Conservation (phyloP, 23 tunicate species). For the Botrylloides violaceus region DNA sequence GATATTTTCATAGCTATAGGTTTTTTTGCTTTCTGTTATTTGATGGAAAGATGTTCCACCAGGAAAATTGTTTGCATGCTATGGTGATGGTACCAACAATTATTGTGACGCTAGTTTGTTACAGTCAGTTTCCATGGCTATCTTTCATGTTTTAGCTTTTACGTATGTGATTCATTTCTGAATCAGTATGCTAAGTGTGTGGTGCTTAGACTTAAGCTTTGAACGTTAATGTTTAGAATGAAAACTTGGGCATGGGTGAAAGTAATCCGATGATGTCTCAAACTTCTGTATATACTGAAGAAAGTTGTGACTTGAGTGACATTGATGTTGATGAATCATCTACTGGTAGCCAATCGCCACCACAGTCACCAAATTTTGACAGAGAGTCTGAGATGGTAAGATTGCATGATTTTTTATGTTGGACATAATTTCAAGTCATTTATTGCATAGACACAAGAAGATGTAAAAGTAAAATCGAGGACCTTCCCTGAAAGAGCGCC, state of each 20-base stretch:
- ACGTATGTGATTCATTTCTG: too few species aligned
- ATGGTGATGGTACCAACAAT: not conserved
- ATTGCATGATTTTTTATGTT: not conserved
- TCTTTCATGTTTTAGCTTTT: too few species aligned
- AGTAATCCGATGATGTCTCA: constrained; percentile 7
- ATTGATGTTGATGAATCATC: constrained; percentile 43
- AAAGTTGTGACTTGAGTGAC: constrained; percentile 53
- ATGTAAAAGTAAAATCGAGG: constrained; percentile 2
- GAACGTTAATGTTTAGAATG: not conserved
- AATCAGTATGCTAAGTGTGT: too few species aligned
- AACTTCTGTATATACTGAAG: constrained; percentile 3
- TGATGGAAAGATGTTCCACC: not conserved
- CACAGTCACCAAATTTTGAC: constrained; percentile 21
- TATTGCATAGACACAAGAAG: not conserved
- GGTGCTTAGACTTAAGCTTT: too few species aligned
- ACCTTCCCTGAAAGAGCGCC: constrained; percentile 26
- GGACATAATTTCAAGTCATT: not conserved
- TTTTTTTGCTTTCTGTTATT: too few species aligned
- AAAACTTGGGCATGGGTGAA: constrained; percentile 19
- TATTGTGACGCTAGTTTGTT: too few species aligned
- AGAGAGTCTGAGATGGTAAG: not conserved
- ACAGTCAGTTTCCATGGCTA: too few species aligned
- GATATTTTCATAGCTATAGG: too few species aligned
- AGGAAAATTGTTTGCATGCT: not conserved
- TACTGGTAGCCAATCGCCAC: constrained; percentile 28